Evolutionary conservation across 2,113 vertebrate genomes (phyloP).

Genomic region (Actenoides lindsayi): DNA sequence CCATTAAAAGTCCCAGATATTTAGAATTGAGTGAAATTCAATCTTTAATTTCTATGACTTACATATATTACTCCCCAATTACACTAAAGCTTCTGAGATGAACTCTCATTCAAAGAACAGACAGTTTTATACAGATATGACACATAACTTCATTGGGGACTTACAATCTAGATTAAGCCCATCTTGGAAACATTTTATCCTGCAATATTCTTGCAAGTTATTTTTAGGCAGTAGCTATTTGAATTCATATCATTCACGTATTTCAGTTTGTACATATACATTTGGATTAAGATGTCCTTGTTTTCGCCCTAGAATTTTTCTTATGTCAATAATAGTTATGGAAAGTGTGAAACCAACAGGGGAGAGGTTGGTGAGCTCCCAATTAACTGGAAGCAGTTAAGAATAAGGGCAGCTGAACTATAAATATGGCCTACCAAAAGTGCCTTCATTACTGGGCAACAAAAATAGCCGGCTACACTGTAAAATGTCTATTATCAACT

Average conservation of each 20-base stretch:
- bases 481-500: not conserved
- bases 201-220: not conserved
- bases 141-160: not conserved
- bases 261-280: not conserved
- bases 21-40: not conserved
- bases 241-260: not conserved
- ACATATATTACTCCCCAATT: not conserved
- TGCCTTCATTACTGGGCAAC: not conserved
- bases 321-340: not conserved
- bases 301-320: not conserved
- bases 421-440: not conserved
- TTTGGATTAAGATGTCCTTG: not conserved
- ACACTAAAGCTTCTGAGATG: not conserved
- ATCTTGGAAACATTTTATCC: not conserved
- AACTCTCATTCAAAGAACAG: not conserved
- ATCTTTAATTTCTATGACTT: not conserved
- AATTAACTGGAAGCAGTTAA: not conserved
- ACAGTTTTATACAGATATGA: not conserved
- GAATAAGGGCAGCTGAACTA: not conserved
- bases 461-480: not conserved
- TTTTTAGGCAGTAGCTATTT: not conserved
- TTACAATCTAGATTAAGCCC: not conserved
- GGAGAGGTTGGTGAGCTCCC: not conserved
- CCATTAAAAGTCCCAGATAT: not conserved
- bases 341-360: not conserved